These are phyloP conservation scores for Cephalopterus ornatus DNA, from an alignment of 2,113 vertebrate species.

Conservation along the genomic window DNA sequence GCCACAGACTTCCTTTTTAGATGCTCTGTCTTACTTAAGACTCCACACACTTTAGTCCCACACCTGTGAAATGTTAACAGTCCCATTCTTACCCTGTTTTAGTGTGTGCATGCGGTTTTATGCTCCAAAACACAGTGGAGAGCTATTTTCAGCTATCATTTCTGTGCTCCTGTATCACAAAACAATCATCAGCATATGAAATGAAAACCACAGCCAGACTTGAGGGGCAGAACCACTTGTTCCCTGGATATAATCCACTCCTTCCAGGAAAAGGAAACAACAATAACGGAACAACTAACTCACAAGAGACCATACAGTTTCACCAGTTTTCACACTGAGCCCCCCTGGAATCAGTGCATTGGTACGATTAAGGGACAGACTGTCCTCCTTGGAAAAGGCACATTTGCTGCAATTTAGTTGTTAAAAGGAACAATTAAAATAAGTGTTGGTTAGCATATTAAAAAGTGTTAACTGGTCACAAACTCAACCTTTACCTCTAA, in stretches of 20 bases:
- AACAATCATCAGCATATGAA: neutral
- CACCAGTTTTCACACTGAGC: neutral
- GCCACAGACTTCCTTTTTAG: neutral
- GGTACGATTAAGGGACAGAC: neutral
- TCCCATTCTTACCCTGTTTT: neutral
- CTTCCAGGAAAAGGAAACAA: neutral
- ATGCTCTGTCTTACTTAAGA: neutral
- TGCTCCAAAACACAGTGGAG: neutral
- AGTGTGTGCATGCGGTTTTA: neutral
- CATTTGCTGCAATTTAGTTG: neutral
- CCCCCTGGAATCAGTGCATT: neutral
- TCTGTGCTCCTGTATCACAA: neutral
- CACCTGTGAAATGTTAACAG: neutral
- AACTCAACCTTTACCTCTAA: neutral
- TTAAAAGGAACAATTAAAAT: neutral
- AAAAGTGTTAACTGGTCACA: neutral
- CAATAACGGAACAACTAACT: neutral
- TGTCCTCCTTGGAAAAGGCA: neutral
- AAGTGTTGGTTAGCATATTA: neutral
- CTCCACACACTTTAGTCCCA: neutral
- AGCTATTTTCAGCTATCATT: neutral
- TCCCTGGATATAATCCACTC: neutral
- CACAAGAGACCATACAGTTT: neutral
- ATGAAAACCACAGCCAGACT: neutral
- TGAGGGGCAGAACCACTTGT: neutral